These are phyloP conservation scores for Pheosia gnoma DNA, from an alignment of 2,888 invertebrate species.

Conservation along the genomic window DNA sequence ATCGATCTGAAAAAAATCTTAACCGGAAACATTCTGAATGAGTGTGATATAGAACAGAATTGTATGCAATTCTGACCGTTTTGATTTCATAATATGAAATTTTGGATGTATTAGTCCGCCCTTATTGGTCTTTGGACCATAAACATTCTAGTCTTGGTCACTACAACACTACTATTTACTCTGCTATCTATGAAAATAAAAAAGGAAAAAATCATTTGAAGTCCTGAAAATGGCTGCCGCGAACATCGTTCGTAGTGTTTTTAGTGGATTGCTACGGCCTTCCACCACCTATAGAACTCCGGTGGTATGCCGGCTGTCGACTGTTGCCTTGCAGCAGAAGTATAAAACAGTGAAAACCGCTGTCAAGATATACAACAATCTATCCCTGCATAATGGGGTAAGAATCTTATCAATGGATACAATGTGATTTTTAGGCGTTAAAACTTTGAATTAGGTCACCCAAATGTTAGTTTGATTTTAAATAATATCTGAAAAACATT, in stretches of 20 bases:
- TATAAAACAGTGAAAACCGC: constrained; percentile 59
- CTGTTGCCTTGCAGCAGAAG: constrained; percentile 72
- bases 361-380: constrained; percentile 51
- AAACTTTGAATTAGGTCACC: constrained; percentile 7
- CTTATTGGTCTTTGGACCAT: no score
- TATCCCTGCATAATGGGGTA: constrained; percentile 67
- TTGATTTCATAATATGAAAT: no score
- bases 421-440: constrained; percentile 34
- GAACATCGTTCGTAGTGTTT: constrained; percentile 75
- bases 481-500: neutral
- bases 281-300: constrained; percentile 66
- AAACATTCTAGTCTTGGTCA: no score
- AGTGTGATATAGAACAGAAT: no score
- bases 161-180: constrained; percentile 13
- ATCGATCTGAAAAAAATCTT: no score
- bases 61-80: no score
- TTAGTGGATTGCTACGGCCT: constrained; percentile 75
- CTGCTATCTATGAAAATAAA: constrained; percentile 43
- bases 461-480: neutral
- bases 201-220: constrained; percentile 33
- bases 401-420: constrained; percentile 54
- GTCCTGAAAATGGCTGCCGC: constrained; percentile 74
- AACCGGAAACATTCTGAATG: no score
- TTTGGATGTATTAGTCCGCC: no score
- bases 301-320: constrained; percentile 74